Evolutionary conservation across 1,140 invertebrate species (phyloP).

Genomic region (Lanistes nyassanus): DNA sequence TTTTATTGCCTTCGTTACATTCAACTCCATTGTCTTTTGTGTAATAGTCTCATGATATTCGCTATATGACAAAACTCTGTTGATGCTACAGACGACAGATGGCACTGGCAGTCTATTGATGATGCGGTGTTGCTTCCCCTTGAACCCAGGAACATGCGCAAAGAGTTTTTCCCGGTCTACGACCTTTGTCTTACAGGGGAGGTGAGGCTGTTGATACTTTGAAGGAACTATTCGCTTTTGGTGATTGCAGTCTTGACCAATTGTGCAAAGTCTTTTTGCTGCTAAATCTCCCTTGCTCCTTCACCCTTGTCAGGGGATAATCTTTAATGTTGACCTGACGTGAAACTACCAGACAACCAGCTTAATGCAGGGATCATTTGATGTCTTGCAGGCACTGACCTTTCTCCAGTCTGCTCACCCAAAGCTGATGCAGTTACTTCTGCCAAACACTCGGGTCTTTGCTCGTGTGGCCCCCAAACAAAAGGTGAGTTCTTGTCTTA

Average conservation of each 20-base stretch:
- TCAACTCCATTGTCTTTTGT: too few species aligned
- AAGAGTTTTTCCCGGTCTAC: slow-evolving; percentile 76
- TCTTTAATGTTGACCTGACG: too few species aligned
- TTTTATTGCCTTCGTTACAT: too few species aligned
- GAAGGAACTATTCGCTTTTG: too few species aligned
- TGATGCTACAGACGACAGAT: slow-evolving; percentile 63
- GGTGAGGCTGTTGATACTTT: slow-evolving; percentile 58
- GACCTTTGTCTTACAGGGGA: slow-evolving; percentile 96
- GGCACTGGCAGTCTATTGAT: slow-evolving; percentile 87
- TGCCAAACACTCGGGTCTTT: slow-evolving; percentile 81
- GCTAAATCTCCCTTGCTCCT: too few species aligned
- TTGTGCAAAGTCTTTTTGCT: slow-evolving; percentile 3
- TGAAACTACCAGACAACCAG: too few species aligned
- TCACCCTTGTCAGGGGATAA: too few species aligned
- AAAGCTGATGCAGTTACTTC: slow-evolving; percentile 76
- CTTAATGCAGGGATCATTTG: too few species aligned
- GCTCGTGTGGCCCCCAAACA: slow-evolving; percentile 67
- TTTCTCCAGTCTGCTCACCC: slow-evolving; percentile 76
- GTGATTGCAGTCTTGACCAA: too few species aligned
- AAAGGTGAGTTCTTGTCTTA: slow-evolving; percentile 49
- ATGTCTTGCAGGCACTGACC: slow-evolving; percentile 73
- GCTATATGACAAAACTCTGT: too few species aligned
- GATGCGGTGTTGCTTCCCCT: slow-evolving; percentile 74
- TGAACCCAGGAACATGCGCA: slow-evolving; percentile 60
- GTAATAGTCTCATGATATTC: too few species aligned